A percentile compares a stretch with the other conserved stretches of the same genome.
Conservation (phyloP, 2,888 invertebrate genomes). For the Therioaphis trifolii region DNA sequence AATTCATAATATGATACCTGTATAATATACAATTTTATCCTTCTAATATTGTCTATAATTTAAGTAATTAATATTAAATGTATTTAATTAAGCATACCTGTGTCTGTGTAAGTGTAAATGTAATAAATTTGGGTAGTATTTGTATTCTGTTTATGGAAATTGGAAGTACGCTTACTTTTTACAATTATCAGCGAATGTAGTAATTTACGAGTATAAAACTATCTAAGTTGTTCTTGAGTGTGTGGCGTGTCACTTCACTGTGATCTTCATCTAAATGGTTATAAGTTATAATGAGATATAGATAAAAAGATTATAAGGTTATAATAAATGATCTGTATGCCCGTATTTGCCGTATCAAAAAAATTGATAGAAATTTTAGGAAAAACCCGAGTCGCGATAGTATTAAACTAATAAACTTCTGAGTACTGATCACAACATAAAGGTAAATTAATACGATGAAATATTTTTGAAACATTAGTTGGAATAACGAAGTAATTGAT, state of each 20-base stretch:
- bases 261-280: background rate
- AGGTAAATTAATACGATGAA: too few relatives aligned
- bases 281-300: background rate
- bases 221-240: background rate
- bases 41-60: too few relatives aligned
- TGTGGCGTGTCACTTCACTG: background rate
- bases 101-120: background rate
- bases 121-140: background rate
- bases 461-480: too few relatives aligned
- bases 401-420: too few relatives aligned
- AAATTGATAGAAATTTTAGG: background rate
- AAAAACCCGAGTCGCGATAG: background rate
- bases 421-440: too few relatives aligned
- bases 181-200: background rate
- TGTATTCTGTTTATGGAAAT: background rate
- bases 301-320: background rate
- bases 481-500: too few relatives aligned
- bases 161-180: background rate
- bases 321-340: background rate
- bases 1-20: too few relatives aligned
- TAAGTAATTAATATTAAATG: too few relatives aligned
- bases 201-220: slow-evolving; percentile 1
- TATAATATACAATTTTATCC: too few relatives aligned
- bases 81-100: background rate
- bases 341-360: background rate